These are phyloP conservation scores for Dinoponera quadriceps DNA, from an alignment of 1,140 invertebrate genomes.

Conservation along the genomic window DNA sequence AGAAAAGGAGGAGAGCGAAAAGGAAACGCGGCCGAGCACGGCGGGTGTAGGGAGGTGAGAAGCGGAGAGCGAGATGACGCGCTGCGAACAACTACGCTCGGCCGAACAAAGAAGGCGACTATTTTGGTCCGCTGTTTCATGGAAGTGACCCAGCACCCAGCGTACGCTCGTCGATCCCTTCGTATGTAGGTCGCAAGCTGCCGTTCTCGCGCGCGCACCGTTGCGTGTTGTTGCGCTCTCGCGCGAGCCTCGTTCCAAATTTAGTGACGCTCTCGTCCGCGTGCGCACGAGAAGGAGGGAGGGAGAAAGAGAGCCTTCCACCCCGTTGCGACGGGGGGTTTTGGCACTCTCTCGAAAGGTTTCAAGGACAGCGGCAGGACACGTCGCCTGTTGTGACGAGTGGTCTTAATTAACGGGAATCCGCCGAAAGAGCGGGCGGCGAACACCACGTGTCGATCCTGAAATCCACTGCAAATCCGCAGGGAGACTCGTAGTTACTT, in stretches of 20 bases:
- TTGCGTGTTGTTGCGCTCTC: constrained; percentile 15
- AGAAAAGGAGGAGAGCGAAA: neutral
- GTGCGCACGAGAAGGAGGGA: neutral
- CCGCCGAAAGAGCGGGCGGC: too few species aligned
- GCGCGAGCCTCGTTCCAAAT: constrained; percentile 69
- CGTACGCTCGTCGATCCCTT: constrained; percentile 61
- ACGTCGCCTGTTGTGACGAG: neutral
- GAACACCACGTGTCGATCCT: neutral
- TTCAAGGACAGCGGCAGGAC: constrained; percentile 19
- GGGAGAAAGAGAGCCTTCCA: neutral
- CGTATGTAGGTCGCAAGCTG: constrained; percentile 76
- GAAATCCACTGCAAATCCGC: neutral
- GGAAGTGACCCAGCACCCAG: constrained; percentile 69
- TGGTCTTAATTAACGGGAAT: neutral
- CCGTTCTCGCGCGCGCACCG: constrained; percentile 14
- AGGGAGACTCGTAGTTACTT: neutral
- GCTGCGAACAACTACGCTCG: constrained; percentile 24
- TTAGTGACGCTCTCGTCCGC: constrained; percentile 62
- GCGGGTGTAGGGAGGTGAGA: neutral
- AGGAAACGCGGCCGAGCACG: neutral
- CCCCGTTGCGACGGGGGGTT: constrained; percentile 34
- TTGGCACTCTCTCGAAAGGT: constrained; percentile 49
- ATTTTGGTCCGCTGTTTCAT: constrained; percentile 75
- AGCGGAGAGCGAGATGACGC: neutral
- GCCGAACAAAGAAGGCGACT: constrained; percentile 70